These are phyloP conservation scores for Typhlichthys eigenmanni DNA, from an alignment of 2,797 vertebrate species.

Conservation along the genomic window DNA sequence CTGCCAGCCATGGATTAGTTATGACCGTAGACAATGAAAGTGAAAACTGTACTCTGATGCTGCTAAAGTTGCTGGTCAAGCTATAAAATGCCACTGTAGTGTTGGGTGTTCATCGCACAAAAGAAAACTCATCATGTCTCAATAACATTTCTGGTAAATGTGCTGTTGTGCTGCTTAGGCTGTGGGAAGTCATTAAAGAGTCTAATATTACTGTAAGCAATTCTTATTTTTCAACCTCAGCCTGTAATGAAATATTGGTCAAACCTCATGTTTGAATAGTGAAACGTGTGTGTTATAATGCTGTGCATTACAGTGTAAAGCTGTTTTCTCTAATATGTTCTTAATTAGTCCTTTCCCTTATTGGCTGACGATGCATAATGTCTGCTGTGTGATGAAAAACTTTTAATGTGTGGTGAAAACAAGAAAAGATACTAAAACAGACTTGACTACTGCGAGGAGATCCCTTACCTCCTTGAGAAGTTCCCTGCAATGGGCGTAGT, in stretches of 20 bases:
- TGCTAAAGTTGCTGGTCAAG: constrained; percentile 15
- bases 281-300: not conserved
- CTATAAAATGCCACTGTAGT: constrained; percentile 17
- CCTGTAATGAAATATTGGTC: too few species aligned
- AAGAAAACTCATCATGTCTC: not conserved
- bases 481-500: constrained; percentile 89
- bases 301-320: not conserved
- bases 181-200: too few species aligned
- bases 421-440: not conserved
- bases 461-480: constrained; percentile 83
- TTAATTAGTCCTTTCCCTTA: not conserved
- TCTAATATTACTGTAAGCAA: too few species aligned
- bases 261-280: too few species aligned
- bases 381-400: too few species aligned
- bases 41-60: constrained; percentile 17
- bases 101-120: constrained; percentile 7
- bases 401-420: not conserved
- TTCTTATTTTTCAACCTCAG: too few species aligned
- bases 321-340: too few species aligned
- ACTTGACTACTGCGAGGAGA: not conserved
- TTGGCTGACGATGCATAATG: not conserved
- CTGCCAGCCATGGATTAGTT: constrained; percentile 16
- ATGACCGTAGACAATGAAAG: constrained; percentile 4
- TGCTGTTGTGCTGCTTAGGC: too few species aligned
- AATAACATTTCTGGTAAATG: too few species aligned